Base-by-base conservation (phyloP, 1,140 invertebrate species). In the Drosophila burlai region DNA sequence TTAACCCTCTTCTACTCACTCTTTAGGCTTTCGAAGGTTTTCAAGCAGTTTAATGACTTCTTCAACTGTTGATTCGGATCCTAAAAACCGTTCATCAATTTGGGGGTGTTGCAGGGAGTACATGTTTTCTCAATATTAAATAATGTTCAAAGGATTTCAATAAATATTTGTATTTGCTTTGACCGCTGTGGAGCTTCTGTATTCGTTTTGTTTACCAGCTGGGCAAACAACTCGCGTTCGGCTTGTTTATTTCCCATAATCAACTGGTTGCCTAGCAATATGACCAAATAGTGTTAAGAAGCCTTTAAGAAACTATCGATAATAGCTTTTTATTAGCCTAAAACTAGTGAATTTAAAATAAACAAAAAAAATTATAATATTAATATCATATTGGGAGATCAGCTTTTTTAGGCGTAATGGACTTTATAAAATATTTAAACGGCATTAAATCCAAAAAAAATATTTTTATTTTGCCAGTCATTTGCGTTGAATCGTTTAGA, bases 11-110 rank as follows among this genome's bases (percentile, higher is more conserved):
- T n/a, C 0, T 3, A 43, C 16, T 76, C 59, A 90, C 85, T 82
- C 79, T 13, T 46, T 74, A 16, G 75, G 63, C 15, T 68, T 76
- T 5, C 36, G 62, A 42, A 89, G 66, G 45, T 18, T 75, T 21
- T 46, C 92, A 78, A 83, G 75, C 50, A 82, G 91, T 50, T 50
- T 92, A 63, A 89, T 80, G 6, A 93, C 91, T 62, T 93, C 87
- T 36, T 93, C 80, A 6, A 93, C 89, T 59, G 83, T 84, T 31
- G 86, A 93, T 49, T 92, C 72, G 2, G 87, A 73, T 9, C 75
- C 49, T 7, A 91, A 43, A 49, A 93, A 93, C 43, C 81, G 72
- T 52, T 92, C 91, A 72, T 89, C 81, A 10, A 65, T 76, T 73
- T 89, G 77, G 5, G 84, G 85, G 67, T 89, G 84, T 46, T 84